Base-by-base conservation (phyloP, 1,140 invertebrate genomes). In the Glossosoma conforme region DNA sequence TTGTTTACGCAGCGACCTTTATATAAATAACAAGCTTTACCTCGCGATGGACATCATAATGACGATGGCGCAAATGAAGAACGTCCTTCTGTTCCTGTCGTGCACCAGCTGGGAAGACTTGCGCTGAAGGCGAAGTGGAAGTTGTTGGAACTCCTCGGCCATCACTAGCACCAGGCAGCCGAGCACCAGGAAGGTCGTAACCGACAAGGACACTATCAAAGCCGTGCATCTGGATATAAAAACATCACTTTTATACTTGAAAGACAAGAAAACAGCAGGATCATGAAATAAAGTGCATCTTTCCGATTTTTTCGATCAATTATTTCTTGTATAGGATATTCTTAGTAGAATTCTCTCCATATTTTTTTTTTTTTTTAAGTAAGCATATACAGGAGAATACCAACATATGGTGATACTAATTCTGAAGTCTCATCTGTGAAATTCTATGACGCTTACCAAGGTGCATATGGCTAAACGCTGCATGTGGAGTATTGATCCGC, bases 1-100 rank as follows among this genome's bases (percentile, higher is more conserved):
- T n/a, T n/a, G n/a, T n/a, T n/a, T n/a, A n/a, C n/a, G n/a, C n/a
- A n/a, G n/a, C n/a, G n/a, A n/a, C n/a, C n/a, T n/a, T n/a, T n/a
- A n/a, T n/a, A n/a, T n/a, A n/a, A n/a, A n/a, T n/a, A n/a, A n/a
- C n/a, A n/a, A n/a, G n/a, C n/a, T 20, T 53, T 70, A 79, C 68
- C 78, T 81, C 3, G 79, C 73, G 46, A 78, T 61, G 5, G 83
- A 81, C 83, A 93, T 91, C 22, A 90, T 71, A 20, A 84, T 78
- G 46, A 92, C 84, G 8, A 90, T 80, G n/a, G 77, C 73, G 61
- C 87, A 89, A 49, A 91, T 89, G 63, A 91, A 87, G 13, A 84
- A 66, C 1, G 87, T 91, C 28, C 89, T 71, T 11, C 82, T 74
- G 33, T 77, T 72, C 8, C 85, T 77, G 43, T 85, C 82, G 54